phyloP scores from a whole-genome alignment of 2,113 vertebrate species.

The Lynx canadensis region DNA sequence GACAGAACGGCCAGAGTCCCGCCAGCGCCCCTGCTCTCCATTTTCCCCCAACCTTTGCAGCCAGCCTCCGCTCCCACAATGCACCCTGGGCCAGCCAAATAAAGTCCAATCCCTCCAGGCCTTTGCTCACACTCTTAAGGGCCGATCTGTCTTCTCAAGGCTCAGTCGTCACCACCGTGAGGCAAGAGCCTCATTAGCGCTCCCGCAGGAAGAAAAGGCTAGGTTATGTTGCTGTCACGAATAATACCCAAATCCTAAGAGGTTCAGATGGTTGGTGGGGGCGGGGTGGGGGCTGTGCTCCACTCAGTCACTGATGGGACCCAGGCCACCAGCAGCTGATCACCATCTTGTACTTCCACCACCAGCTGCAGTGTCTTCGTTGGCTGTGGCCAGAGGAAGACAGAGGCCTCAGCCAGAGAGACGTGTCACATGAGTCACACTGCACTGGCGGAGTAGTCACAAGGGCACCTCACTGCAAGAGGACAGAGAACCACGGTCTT shows the following conservation, averaged over 20 bases:
- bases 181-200: not conserved
- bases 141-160: not conserved
- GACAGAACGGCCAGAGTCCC: not conserved
- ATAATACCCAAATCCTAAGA: not conserved
- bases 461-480: not conserved
- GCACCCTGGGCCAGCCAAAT: not conserved
- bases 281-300: not conserved
- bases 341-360: fast-evolving
- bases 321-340: not conserved
- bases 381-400: not conserved
- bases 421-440: not conserved
- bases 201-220: not conserved
- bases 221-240: not conserved
- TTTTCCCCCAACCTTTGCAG: not conserved
- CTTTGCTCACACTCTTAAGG: fast-evolving
- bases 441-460: not conserved
- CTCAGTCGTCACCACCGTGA: not conserved
- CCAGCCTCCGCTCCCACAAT: not conserved
- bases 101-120: not conserved
- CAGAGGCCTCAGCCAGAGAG: not conserved
- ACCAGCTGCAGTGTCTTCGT: not conserved
- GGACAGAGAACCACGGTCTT: not conserved
- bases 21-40: not conserved
- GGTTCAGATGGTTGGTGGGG: not conserved
- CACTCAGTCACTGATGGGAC: not conserved